A percentile compares a stretch with the other conserved stretches of the same genome.
Evolutionary conservation across 2,797 vertebrate species (phyloP).

Genomic region (Sebastes baramenuke): DNA sequence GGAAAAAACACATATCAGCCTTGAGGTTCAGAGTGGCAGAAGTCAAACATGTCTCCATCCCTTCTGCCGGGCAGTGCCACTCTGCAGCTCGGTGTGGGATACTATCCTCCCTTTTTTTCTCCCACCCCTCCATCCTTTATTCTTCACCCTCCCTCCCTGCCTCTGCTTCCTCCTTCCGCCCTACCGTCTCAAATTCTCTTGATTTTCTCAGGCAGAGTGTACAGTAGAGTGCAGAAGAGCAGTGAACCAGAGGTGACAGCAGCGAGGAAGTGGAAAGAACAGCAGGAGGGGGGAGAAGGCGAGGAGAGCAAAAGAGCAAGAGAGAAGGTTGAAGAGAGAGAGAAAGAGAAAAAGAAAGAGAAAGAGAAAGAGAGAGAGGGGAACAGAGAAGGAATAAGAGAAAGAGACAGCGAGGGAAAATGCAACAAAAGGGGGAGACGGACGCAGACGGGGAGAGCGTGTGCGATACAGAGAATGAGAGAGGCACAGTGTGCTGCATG

Average conservation of each 20-base stretch:
- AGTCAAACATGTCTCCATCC: neutral
- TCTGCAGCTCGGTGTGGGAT: neutral
- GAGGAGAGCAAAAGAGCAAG: neutral
- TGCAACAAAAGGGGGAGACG: neutral
- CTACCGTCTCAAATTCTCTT: neutral
- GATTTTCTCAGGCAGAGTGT: neutral
- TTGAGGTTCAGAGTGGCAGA: slow-evolving; percentile 1
- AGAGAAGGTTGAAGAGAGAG: neutral
- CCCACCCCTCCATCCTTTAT: neutral
- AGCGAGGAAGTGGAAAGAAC: neutral
- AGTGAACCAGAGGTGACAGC: slow-evolving; percentile 24
- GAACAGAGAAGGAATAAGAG: neutral
- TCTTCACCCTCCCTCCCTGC: neutral
- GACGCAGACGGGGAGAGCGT: neutral
- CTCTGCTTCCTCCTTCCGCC: neutral
- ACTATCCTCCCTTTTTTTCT: neutral
- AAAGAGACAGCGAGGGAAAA: neutral
- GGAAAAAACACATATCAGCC: neutral
- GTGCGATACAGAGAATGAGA: neutral
- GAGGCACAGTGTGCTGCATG: neutral
- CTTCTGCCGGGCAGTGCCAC: neutral
- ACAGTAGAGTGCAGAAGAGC: neutral
- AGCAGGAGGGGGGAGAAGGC: neutral
- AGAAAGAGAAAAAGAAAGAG: neutral
- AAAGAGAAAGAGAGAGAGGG: neutral